These are phyloP conservation scores for Cynopterus sphinx DNA, from an alignment of 2,797 vertebrate genomes.

Conservation along the genomic window DNA sequence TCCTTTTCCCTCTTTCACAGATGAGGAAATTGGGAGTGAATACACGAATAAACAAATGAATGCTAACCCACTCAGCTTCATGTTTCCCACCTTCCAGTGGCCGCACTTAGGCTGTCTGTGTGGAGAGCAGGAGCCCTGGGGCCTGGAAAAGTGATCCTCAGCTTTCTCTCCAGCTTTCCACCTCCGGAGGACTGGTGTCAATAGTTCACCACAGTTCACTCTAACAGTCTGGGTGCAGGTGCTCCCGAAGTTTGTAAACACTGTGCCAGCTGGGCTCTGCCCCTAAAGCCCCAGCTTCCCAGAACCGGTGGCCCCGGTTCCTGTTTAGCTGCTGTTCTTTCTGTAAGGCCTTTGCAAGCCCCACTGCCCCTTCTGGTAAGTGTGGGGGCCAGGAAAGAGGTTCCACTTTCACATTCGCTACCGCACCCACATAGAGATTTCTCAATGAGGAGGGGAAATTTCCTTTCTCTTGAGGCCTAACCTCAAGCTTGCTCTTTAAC, in stretches of 20 bases:
- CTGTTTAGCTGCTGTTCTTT: conserved; percentile 69
- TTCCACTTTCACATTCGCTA: conserved; percentile 77
- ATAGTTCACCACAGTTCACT: background rate
- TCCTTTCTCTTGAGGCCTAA: conserved; percentile 32
- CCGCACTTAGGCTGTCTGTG: background rate
- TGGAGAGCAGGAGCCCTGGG: background rate
- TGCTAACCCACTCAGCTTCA: background rate
- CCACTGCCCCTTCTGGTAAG: conserved; percentile 78
- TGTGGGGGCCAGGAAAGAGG: conserved; percentile 54
- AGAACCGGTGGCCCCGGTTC: conserved; percentile 55
- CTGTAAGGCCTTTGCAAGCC: conserved; percentile 40
- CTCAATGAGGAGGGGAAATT: conserved; percentile 66
- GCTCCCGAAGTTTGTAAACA: conserved; percentile 78
- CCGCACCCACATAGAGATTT: conserved; percentile 73
- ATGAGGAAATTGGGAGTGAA: background rate
- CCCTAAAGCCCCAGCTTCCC: conserved; percentile 74
- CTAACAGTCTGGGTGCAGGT: conserved; percentile 21
- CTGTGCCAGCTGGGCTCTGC: conserved; percentile 51
- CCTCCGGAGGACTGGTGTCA: background rate
- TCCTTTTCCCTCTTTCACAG: background rate
- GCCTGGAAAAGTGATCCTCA: background rate
- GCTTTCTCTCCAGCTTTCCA: conserved; percentile 55
- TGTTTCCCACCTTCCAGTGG: background rate
- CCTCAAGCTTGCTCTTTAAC: background rate
- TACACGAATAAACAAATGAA: background rate